Base-by-base conservation (phyloP, 37 sponge, comb jelly and placozoan species). In the Oscarella lobularis region DNA sequence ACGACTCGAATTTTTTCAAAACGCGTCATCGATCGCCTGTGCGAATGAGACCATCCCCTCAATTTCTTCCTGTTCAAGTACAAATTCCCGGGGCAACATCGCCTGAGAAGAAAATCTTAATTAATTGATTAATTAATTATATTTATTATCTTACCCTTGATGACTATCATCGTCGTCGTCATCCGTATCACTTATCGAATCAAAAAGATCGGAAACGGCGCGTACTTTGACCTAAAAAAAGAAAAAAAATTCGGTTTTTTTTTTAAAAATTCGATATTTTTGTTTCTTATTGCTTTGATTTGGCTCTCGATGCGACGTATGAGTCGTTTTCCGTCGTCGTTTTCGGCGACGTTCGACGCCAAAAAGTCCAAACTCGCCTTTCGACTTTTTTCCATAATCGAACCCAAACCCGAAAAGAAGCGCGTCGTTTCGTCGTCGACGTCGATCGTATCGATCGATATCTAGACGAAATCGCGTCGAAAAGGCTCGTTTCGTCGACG, bases 11-110 rank as follows among this genome's bases (percentile, higher is more conserved):
- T 1, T 72, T 33, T 2, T 2, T 72, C 73, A 35, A 31, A 31
- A 37, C 1, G 1, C 31, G 40, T 31, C 20, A 6, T 38, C 31
- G 27, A 4, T 4, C 31, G 38, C 35, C 30, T 9, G 54, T 66
- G 38, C 54, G 4, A 9, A 80, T 32, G 75, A 81, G 76, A 35
- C 38, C 33, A 1, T 77, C 71, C 86, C 82, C 78, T 40, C 78
- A 85, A 1, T 20, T 48, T 48, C 14, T 20, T 48, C 20, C 20
- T 48, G 9, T 48, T 20, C 9, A 48, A 20, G 20, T 48, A 48
- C 14, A 48, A 20, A 48, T 48, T 20, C n/a, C n/a, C n/a, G n/a
- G n/a, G n/a, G n/a, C n/a, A n/a, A n/a, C n/a, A n/a, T n/a, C n/a
- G n/a, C n/a, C n/a, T n/a, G n/a, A n/a, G n/a, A n/a, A n/a, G n/a